These are phyloP conservation scores for Cisticola juncidis DNA, from an alignment of 2,113 vertebrate genomes.

Conservation along the genomic window DNA sequence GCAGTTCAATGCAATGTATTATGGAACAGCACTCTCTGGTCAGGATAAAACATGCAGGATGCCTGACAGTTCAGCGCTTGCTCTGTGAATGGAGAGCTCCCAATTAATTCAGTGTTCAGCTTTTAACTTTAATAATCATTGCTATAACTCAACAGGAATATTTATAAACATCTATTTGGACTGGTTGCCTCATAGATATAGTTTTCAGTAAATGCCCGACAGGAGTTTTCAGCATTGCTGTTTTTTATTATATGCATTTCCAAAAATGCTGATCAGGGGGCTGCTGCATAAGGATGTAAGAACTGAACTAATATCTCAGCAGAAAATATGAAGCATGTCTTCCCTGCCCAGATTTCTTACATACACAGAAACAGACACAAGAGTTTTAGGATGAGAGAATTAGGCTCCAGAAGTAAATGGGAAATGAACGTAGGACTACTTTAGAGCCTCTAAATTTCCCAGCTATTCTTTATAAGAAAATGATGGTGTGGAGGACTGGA, in stretches of 20 bases:
- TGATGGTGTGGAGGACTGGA: neutral
- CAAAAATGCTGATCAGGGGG: neutral
- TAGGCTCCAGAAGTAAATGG: neutral
- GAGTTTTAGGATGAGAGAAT: neutral
- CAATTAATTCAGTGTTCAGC: conserved; percentile 51
- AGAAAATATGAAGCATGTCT: neutral
- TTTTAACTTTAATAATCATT: conserved; percentile 63
- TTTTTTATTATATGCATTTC: neutral
- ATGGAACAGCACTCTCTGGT: conserved; percentile 37
- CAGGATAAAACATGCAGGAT: conserved; percentile 51
- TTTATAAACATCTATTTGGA: conserved; percentile 15
- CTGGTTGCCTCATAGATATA: neutral
- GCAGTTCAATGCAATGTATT: conserved; percentile 56
- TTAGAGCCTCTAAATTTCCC: neutral
- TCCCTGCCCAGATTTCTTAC: neutral
- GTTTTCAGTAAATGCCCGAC: neutral
- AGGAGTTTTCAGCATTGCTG: neutral
- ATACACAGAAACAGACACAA: neutral
- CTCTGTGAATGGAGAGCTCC: conserved; percentile 50
- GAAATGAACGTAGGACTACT: neutral
- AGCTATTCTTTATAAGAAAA: neutral
- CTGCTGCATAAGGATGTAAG: neutral
- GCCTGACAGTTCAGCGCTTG: conserved; percentile 8
- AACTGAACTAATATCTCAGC: neutral
- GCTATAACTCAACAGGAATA: conserved; percentile 11